Conservation (phyloP, 2,888 invertebrate species). For the Cylloceria caligata region DNA sequence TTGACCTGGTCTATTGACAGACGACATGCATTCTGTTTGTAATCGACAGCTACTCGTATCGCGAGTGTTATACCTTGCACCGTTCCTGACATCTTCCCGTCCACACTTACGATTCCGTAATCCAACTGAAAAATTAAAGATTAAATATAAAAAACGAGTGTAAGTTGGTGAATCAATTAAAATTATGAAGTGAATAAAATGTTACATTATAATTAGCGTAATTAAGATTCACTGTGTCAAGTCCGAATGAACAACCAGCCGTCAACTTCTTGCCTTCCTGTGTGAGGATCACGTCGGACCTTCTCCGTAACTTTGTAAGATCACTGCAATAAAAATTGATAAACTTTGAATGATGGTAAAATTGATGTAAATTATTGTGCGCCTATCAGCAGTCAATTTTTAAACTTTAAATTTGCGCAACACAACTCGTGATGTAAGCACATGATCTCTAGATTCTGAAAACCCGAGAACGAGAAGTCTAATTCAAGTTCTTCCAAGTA, state of each 20-base stretch:
- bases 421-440: no score
- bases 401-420: no score
- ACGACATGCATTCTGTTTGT: conserved; percentile 66
- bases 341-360: not conserved
- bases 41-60: conserved; percentile 65
- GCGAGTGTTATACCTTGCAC: conserved; percentile 64
- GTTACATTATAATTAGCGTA: conserved; percentile 71
- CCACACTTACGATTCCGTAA: conserved; percentile 60
- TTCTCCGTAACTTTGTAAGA: conserved; percentile 69
- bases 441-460: no score
- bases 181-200: not conserved
- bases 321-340: conserved; percentile 61
- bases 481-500: no score
- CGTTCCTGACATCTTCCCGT: conserved; percentile 65
- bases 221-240: conserved; percentile 63
- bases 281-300: conserved; percentile 61
- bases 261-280: conserved; percentile 62
- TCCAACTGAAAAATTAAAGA: conserved; percentile 38
- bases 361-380: no score
- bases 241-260: conserved; percentile 67
- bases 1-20: conserved; percentile 63
- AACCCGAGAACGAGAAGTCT: no score
- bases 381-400: no score
- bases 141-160: not conserved
- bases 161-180: not conserved